These are phyloP conservation scores for Chromobotia macracanthus DNA, from an alignment of 2,797 vertebrate species.

Conservation along the genomic window DNA sequence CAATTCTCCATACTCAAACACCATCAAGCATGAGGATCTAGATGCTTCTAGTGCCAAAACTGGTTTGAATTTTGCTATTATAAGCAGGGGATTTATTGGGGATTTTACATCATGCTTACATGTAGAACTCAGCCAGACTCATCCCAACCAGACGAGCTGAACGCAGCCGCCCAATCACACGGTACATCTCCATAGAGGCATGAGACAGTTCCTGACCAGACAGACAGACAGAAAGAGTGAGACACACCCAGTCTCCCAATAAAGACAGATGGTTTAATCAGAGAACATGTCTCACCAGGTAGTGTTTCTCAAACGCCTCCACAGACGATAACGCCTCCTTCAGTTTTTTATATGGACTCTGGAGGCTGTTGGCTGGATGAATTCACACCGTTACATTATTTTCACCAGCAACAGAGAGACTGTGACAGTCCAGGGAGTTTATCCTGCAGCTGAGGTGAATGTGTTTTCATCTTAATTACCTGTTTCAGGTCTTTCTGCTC, in stretches of 20 bases:
- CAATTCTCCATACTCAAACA: not conserved
- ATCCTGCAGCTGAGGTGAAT: not conserved
- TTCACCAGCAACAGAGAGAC: no score
- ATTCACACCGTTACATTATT: constrained; percentile 32
- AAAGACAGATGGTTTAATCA: not conserved
- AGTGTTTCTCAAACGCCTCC: constrained; percentile 96
- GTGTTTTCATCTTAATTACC: constrained; percentile 67
- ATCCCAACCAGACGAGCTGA: constrained; percentile 94
- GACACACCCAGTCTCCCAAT: not conserved
- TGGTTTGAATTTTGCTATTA: no score
- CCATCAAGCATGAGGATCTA: no score
- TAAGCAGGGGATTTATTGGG: no score
- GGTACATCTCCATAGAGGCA: constrained; percentile 95
- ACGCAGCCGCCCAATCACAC: constrained; percentile 86
- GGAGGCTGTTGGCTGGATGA: constrained; percentile 85
- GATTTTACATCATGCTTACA: constrained; percentile 74
- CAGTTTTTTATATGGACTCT: constrained; percentile 97
- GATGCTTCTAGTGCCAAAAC: no score
- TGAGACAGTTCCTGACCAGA: constrained; percentile 88
- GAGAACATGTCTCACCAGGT: constrained; percentile 84
- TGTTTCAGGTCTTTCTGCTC: constrained; percentile 92
- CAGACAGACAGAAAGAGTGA: constrained; percentile 3
- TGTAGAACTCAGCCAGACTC: constrained; percentile 96
- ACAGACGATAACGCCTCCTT: constrained; percentile 96
- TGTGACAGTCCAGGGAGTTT: no score